Evolutionary conservation across 2,888 invertebrate species (phyloP), one percentile per base, ranked within the genome.

Genomic region (Lycocerus yunnanus): DNA sequence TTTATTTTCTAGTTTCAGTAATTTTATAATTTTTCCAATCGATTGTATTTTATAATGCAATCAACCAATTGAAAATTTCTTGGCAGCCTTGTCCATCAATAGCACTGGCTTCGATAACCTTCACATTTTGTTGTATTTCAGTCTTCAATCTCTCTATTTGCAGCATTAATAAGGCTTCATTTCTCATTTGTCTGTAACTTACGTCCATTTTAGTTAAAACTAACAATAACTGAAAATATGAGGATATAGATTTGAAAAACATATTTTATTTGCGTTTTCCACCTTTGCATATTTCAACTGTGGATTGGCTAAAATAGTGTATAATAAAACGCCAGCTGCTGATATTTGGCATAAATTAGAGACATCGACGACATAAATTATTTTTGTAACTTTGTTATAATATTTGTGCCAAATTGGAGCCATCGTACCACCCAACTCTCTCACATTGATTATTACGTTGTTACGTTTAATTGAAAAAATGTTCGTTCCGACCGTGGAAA

Each of bases 271-370:
- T 18, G 3, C n/a, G n/a, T n/a, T n/a, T n/a, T n/a, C n/a, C 84
- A 95, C 92, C 88, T 92, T 93, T 0, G 91, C 89, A 68, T 89
- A 89, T 81, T 90, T 90, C 16, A 95, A 86, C 63, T 89, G 88
- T 0, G 95, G 95, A 81, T 95, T 92, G 0, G 94, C 92, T 16
- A 95, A 84, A 61, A 95, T 88, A 0, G 94, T 93, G 84, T 95
- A 95, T 0, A 96, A 87, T 58, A 95, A 88, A 0, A 95, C 94
- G 16, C 94, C 94, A 13, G 95, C 94, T 1, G 94, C 94, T 1
- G 95, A 94, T 82, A 95, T 95, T 87, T 95, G 95, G 81, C 95
- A 95, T 59, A 95, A 88, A 87, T 95, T 95, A 11, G 95, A 94
- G 0, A 94, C 92, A 83, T 96, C 95, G 15, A 95, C 93, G 0